Percentiles rank a stretch among this genome's conserved stretches.
phyloP scores from a whole-genome alignment of 2,888 invertebrate species.

The Podotricha telesiphe region DNA sequence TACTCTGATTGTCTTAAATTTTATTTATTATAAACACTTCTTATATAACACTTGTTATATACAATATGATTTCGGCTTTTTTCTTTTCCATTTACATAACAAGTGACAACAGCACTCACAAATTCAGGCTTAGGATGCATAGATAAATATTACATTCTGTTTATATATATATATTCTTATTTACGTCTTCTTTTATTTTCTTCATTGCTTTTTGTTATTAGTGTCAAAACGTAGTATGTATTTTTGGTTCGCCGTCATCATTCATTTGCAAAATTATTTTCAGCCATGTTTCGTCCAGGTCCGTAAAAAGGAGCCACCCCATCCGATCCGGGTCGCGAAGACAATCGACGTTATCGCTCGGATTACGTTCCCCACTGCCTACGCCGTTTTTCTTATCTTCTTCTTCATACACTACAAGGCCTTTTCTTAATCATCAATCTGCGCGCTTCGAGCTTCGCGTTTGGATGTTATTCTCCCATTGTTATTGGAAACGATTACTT shows the following conservation, averaged over 20 bases:
- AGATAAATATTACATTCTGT: background rate
- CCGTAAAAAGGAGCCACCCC: constrained; percentile 95
- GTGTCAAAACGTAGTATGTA: constrained; percentile 26
- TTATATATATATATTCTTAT: background rate
- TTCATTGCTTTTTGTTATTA: constrained; percentile 24
- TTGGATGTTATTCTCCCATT: constrained; percentile 50
- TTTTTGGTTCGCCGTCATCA: constrained; percentile 63
- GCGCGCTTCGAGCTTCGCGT: constrained; percentile 59
- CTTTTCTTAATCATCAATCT: constrained; percentile 84
- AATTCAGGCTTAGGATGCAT: background rate
- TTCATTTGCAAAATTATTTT: constrained; percentile 75
- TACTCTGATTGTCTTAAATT: background rate
- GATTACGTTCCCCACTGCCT: constrained; percentile 96
- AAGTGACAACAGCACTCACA: background rate
- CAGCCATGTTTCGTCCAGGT: constrained; percentile 93
- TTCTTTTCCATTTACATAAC: background rate
- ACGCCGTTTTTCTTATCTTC: constrained; percentile 96
- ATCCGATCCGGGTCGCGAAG: constrained; percentile 96
- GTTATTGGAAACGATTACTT: constrained; percentile 4
- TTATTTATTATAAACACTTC: background rate
- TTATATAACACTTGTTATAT: too few relatives aligned
- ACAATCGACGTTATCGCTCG: constrained; percentile 97
- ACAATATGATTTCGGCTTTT: background rate
- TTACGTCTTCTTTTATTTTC: background rate
- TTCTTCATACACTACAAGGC: constrained; percentile 98